phyloP scores from a whole-genome alignment of 2,797 vertebrate species.

The Nasua narica region DNA sequence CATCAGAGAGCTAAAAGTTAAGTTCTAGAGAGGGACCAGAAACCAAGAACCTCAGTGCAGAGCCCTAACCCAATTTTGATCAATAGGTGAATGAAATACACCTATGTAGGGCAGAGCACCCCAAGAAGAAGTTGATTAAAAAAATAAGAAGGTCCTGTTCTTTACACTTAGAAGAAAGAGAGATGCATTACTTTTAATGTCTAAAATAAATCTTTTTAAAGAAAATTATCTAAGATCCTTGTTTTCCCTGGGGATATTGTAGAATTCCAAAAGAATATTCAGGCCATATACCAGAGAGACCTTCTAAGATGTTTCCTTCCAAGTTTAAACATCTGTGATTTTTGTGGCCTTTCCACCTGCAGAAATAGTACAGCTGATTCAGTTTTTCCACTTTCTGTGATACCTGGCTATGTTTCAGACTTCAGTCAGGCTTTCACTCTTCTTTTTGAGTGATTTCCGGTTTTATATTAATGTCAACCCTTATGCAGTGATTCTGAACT shows the following conservation, averaged over 20 bases:
- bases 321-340: background rate
- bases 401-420: background rate
- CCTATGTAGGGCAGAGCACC: background rate
- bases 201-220: slow-evolving; percentile 10
- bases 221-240: slow-evolving; percentile 14
- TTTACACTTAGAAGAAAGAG: background rate
- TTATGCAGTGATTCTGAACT: background rate
- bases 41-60: slow-evolving; percentile 18
- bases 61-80: background rate
- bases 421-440: background rate
- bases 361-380: background rate
- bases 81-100: slow-evolving; percentile 35
- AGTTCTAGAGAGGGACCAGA: background rate
- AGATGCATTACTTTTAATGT: background rate
- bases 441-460: background rate
- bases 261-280: slow-evolving; percentile 7
- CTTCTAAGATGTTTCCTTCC: background rate
- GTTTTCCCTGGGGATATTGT: background rate
- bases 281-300: background rate
- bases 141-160: background rate
- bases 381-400: background rate
- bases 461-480: background rate
- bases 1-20: background rate
- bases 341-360: background rate
- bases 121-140: background rate